phyloP scores from a whole-genome alignment of 1,140 invertebrate species.

The Hermatobates lingyangjiaoensis region DNA sequence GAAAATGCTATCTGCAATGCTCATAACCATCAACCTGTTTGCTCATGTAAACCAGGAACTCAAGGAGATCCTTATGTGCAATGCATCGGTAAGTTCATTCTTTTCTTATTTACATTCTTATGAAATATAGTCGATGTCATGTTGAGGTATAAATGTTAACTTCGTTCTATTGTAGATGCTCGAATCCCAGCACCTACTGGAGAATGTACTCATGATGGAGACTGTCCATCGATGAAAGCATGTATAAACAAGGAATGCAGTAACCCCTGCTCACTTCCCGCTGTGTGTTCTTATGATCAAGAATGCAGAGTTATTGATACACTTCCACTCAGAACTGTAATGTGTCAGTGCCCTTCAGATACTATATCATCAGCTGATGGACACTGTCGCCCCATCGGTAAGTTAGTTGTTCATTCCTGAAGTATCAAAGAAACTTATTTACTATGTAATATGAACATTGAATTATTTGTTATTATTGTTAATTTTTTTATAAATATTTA shows the following conservation, averaged over 20 bases:
- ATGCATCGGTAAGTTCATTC: conserved; percentile 31
- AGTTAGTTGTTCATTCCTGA: too few relatives aligned
- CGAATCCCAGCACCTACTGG: conserved; percentile 13
- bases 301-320: conserved; percentile 59
- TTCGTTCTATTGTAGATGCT: too few relatives aligned
- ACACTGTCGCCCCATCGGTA: conserved; percentile 38
- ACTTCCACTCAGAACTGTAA: conserved; percentile 53
- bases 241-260: conserved; percentile 58
- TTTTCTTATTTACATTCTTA: background rate
- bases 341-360: conserved; percentile 61
- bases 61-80: conserved; percentile 59
- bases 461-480: too few relatives aligned
- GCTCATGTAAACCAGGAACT: conserved; percentile 50
- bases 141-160: too few relatives aligned
- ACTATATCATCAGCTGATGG: conserved; percentile 39
- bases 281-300: conserved; percentile 51
- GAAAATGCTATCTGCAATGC: conserved; percentile 51
- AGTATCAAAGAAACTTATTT: too few relatives aligned
- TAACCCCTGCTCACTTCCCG: conserved; percentile 48
- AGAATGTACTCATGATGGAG: conserved; percentile 51
- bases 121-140: too few relatives aligned
- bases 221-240: conserved; percentile 49
- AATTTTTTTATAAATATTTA: too few relatives aligned
- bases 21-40: conserved; percentile 54
- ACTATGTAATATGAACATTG: too few relatives aligned